Base-by-base conservation (phyloP, 2,888 invertebrate genomes). In the Drosophila vallismaia region DNA sequence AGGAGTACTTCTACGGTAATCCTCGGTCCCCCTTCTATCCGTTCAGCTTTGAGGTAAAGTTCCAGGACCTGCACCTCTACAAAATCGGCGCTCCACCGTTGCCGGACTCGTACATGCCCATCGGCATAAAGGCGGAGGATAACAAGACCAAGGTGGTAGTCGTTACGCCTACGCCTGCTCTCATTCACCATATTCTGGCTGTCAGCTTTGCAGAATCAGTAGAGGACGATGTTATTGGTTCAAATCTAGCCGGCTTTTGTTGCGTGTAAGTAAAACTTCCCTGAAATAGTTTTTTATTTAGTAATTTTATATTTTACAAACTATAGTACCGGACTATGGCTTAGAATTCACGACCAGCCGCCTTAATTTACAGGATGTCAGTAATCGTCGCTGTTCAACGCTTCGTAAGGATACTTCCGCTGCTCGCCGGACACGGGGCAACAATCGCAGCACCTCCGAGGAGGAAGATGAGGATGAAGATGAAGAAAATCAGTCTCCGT, bases 1-100 rank as follows among this genome's bases (percentile, higher is more conserved):
- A 97, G 40, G 97, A 98, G 92, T 99, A 99, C 92, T 99, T 99
- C 93, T 99, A 99, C 92, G 99, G 99, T 0, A 93, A 93, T 49
- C 0, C 19, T 0, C 91, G 94, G 72, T 94, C 96, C 6, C 94
- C 96, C 0, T 94, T 97, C 70, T 98, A 97, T 92, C 98, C 98
- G 0, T 98, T 98, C 90, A 97, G 97, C 0, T 98, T 98, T 91
- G 98, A 98, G 91, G 95, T 98, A 1, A 97, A 97, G 90, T 98
- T 96, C 93, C 92, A 94, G 1, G 98, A 98, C 79, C 93, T 98
- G 8, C 96, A 96, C 90, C 95, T 99, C 38, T 98, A 95, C 90
- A 98, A 98, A 94, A 97, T 99, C 86, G 98, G 98, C 9, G 98
- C 98, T 0, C 97, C 97, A 0, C 94, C 96, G 0, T 92, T 99